A percentile compares a stretch with the other conserved stretches of the same genome.
phyloP scores from a whole-genome alignment of 2,113 vertebrate genomes.

The Rhabdornis inornatus region DNA sequence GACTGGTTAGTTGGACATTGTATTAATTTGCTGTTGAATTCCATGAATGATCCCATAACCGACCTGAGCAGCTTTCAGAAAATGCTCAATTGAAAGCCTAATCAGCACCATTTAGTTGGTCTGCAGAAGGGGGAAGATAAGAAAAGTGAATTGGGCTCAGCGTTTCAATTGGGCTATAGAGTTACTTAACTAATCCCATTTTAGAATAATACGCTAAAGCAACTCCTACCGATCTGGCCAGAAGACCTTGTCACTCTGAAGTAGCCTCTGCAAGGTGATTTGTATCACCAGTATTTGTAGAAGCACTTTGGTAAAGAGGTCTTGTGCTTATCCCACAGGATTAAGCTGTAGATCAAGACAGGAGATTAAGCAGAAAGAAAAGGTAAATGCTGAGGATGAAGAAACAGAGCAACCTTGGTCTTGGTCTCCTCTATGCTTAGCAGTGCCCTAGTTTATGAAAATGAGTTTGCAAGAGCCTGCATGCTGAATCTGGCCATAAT shows the following conservation, averaged over 20 bases:
- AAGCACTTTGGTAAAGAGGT: not conserved
- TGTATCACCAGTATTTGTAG: slow-evolving; percentile 8
- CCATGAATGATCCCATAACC: not conserved
- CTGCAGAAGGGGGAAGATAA: not conserved
- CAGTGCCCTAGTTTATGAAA: slow-evolving; percentile 46
- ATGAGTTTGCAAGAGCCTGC: slow-evolving; percentile 11
- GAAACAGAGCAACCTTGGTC: slow-evolving; percentile 19
- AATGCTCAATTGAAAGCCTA: not conserved
- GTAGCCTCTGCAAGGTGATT: slow-evolving; percentile 42
- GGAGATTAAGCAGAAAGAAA: slow-evolving; percentile 29
- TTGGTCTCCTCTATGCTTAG: slow-evolving; percentile 12
- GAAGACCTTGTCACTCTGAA: not conserved
- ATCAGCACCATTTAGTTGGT: not conserved
- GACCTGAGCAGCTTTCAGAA: not conserved
- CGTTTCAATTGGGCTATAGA: not conserved
- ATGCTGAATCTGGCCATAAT: slow-evolving; percentile 39
- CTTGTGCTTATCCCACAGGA: not conserved
- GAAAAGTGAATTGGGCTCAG: not conserved
- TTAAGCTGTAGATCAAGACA: slow-evolving; percentile 20
- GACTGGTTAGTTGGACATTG: not conserved
- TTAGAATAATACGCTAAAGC: not conserved
- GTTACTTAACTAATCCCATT: slow-evolving; percentile 45
- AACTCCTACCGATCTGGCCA: not conserved
- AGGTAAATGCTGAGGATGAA: slow-evolving; percentile 47
- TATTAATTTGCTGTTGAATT: not conserved